Conservation (phyloP, 1,140 invertebrate genomes). For the Neodiprion pinetum region DNA sequence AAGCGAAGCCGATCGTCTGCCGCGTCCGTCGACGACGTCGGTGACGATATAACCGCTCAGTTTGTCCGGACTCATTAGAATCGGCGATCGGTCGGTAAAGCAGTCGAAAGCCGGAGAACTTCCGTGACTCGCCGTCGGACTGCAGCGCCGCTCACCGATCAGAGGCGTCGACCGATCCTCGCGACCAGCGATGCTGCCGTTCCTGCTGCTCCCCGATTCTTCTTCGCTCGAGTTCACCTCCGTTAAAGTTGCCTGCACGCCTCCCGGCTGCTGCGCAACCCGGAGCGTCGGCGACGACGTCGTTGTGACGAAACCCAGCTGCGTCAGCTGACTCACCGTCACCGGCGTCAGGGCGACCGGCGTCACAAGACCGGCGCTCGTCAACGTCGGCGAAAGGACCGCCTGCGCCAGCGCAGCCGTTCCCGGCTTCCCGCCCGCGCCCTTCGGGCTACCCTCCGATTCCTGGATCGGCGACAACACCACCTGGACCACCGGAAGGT, state of each 20-base stretch:
- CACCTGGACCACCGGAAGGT: slow-evolving; percentile 77
- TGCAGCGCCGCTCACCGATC: slow-evolving; percentile 25
- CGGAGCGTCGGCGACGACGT: slow-evolving; percentile 40
- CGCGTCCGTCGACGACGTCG: slow-evolving; percentile 30
- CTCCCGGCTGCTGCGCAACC: slow-evolving; percentile 19
- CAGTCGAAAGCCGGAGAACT: slow-evolving; percentile 49
- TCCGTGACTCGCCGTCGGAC: slow-evolving; percentile 41
- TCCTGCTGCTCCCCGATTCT: slow-evolving; percentile 49
- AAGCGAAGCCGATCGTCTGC: slow-evolving; percentile 52
- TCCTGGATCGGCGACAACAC: slow-evolving; percentile 78
- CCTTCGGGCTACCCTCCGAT: slow-evolving; percentile 72
- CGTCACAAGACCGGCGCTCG: slow-evolving; percentile 64
- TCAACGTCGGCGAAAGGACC: slow-evolving; percentile 68
- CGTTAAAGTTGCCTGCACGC: slow-evolving; percentile 46
- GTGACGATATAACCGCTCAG: slow-evolving; percentile 41
- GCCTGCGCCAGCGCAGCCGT: slow-evolving; percentile 75
- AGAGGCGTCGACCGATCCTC: slow-evolving; percentile 49
- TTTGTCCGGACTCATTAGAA: slow-evolving; percentile 53
- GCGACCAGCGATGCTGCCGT: slow-evolving; percentile 49
- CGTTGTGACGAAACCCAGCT: slow-evolving; percentile 52
- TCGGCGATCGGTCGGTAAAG: slow-evolving; percentile 51
- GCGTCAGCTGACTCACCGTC: slow-evolving; percentile 55
- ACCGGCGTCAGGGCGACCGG: slow-evolving; percentile 66
- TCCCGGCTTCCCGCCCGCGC: slow-evolving; percentile 70
- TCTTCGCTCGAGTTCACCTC: slow-evolving; percentile 58